phyloP scores from a whole-genome alignment of 2,797 vertebrate species.

The Lepus oiostolus region DNA sequence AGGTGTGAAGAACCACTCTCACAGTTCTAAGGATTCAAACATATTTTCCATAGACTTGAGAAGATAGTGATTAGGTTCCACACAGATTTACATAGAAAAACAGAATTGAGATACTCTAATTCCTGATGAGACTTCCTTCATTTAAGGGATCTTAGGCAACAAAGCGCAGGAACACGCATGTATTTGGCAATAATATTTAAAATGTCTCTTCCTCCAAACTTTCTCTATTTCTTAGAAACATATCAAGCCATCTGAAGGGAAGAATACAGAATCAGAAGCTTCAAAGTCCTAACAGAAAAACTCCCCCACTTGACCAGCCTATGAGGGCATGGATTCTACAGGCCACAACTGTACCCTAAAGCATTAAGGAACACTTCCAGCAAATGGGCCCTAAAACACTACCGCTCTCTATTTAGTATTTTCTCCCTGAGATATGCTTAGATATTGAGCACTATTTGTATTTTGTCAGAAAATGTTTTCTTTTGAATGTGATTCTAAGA shows the following conservation, averaged over 20 bases:
- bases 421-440: too few species aligned
- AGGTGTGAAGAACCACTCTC: background rate
- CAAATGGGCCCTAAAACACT: too few species aligned
- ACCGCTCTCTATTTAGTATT: too few species aligned
- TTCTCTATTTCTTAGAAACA: background rate
- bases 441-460: background rate
- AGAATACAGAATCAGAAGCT: background rate
- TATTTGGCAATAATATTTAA: background rate
- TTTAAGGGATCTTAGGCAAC: background rate
- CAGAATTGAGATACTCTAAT: background rate
- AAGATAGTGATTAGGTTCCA: too few species aligned
- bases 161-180: background rate
- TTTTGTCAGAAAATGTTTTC: background rate
- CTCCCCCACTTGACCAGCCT: background rate
- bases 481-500: conserved; percentile 20
- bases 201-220: background rate
- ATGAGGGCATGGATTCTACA: accelerated
- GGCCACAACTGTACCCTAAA: background rate
- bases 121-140: background rate
- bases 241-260: background rate
- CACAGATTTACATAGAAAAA: background rate
- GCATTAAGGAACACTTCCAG: background rate
- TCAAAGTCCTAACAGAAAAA: background rate
- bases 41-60: background rate
- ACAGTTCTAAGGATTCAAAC: background rate